A percentile compares a stretch with the other conserved stretches of the same genome.
Evolutionary conservation across 2,888 invertebrate genomes (phyloP).

Genomic region (Sclerodermus sp.): DNA sequence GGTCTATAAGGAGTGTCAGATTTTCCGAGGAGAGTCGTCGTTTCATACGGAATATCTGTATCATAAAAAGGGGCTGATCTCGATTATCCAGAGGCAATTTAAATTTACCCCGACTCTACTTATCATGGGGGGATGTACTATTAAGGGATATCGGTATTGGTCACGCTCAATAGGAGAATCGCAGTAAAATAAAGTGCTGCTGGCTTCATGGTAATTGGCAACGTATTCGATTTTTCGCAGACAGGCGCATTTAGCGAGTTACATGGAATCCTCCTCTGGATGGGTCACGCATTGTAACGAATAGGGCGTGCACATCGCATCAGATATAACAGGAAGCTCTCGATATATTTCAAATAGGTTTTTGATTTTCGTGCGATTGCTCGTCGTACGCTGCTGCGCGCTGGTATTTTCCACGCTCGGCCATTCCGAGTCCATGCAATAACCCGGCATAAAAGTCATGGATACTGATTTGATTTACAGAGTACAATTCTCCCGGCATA

Average conservation of each 20-base stretch:
- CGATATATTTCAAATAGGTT: conserved; percentile 31
- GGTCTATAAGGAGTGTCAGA: too few species aligned
- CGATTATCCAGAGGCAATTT: too few species aligned
- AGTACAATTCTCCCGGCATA: conserved; percentile 8
- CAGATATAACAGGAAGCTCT: background rate
- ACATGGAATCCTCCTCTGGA: conserved; percentile 12
- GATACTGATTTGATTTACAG: conserved; percentile 12
- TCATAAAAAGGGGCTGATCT: too few species aligned
- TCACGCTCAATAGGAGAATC: too few species aligned
- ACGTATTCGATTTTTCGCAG: conserved; percentile 7
- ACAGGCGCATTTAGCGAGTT: conserved; percentile 20
- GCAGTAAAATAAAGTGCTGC: too few species aligned
- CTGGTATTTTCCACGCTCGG: background rate
- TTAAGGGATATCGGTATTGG: too few species aligned
- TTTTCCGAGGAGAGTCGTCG: too few species aligned
- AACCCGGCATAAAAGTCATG: conserved; percentile 27
- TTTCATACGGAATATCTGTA: too few species aligned
- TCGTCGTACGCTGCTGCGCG: conserved; percentile 1
- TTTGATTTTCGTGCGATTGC: conserved; percentile 33
- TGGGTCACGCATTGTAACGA: background rate
- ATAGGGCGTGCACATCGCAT: background rate
- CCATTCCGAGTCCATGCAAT: conserved; percentile 9
- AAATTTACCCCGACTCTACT: too few species aligned
- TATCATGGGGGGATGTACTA: too few species aligned
- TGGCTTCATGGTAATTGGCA: conserved; percentile 6